A percentile compares a stretch with the other conserved stretches of the same genome.
Conservation (phyloP, 1,140 invertebrate species). For the Bombus affinis region DNA sequence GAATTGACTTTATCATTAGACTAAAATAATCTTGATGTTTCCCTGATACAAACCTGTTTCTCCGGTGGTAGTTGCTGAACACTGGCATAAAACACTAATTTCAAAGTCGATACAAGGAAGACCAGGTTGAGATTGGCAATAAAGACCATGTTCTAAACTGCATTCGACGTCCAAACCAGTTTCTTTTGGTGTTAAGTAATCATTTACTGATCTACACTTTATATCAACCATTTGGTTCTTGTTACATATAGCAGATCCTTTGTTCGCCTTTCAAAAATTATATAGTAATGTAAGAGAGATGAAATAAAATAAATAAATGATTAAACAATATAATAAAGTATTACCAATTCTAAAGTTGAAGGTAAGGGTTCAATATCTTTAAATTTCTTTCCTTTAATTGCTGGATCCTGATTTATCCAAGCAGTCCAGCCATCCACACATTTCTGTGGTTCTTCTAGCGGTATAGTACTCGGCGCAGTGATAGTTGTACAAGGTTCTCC, state of each 20-base stretch:
- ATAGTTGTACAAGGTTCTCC: constrained; percentile 86
- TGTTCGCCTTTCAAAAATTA: constrained; percentile 65
- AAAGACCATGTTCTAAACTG: constrained; percentile 87
- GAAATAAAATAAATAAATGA: neutral
- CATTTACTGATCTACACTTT: constrained; percentile 87
- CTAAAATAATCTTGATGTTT: neutral
- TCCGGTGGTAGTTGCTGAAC: constrained; percentile 68
- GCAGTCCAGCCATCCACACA: constrained; percentile 88
- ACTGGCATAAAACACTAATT: constrained; percentile 88
- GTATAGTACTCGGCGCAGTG: constrained; percentile 60
- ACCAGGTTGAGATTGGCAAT: constrained; percentile 83
- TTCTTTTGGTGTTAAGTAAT: constrained; percentile 85
- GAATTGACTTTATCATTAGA: neutral
- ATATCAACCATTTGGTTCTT: constrained; percentile 87
- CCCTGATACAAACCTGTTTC: neutral
- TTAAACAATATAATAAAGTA: constrained; percentile 21
- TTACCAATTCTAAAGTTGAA: constrained; percentile 81
- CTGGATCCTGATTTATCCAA: constrained; percentile 88
- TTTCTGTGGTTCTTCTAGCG: constrained; percentile 73
- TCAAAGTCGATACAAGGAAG: constrained; percentile 87
- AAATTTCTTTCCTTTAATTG: constrained; percentile 78
- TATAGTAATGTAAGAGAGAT: neutral
- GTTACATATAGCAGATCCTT: constrained; percentile 83
- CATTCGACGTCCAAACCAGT: constrained; percentile 90
- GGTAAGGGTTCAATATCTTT: constrained; percentile 87